phyloP scores from a whole-genome alignment of 2,888 invertebrate genomes.

The Ophioninae sp. region DNA sequence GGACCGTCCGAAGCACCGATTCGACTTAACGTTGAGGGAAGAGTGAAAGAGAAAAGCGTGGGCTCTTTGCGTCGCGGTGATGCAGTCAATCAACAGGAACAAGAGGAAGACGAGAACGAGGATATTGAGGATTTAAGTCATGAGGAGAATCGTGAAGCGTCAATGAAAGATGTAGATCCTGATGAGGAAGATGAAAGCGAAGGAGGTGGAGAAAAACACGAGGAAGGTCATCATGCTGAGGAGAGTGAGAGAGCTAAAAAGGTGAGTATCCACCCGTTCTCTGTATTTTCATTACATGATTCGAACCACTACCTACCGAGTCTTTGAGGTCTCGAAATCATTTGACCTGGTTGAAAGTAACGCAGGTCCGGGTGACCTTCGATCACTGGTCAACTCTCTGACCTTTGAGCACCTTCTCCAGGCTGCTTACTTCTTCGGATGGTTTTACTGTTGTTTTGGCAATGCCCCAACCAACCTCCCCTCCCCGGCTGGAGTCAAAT shows the following conservation, averaged over 20 bases:
- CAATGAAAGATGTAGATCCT: constrained; percentile 10
- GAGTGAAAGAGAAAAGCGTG: constrained; percentile 28
- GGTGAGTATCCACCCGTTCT: constrained; percentile 58
- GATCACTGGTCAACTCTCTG: no score
- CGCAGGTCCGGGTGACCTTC: no score
- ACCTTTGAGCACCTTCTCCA: no score
- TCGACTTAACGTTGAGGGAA: not conserved
- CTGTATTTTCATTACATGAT: not conserved
- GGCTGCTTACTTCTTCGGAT: no score
- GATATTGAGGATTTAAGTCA: constrained; percentile 5
- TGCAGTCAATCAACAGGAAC: constrained; percentile 7
- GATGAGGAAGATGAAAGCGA: constrained; percentile 55
- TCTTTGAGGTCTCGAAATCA: no score
- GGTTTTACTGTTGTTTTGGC: no score
- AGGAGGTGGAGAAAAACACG: constrained; percentile 65
- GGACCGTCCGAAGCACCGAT: not conserved
- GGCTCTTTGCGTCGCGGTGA: constrained; percentile 27
- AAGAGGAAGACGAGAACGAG: constrained; percentile 36
- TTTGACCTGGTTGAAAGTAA: no score
- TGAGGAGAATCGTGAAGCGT: constrained; percentile 43
- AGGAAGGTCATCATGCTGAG: constrained; percentile 75
- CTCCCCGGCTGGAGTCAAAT: no score
- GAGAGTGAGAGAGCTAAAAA: constrained; percentile 77
- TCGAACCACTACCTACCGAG: no score
- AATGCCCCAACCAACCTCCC: no score